Conservation (phyloP, 2,113 vertebrate genomes). For the Neoarius graeffei region DNA sequence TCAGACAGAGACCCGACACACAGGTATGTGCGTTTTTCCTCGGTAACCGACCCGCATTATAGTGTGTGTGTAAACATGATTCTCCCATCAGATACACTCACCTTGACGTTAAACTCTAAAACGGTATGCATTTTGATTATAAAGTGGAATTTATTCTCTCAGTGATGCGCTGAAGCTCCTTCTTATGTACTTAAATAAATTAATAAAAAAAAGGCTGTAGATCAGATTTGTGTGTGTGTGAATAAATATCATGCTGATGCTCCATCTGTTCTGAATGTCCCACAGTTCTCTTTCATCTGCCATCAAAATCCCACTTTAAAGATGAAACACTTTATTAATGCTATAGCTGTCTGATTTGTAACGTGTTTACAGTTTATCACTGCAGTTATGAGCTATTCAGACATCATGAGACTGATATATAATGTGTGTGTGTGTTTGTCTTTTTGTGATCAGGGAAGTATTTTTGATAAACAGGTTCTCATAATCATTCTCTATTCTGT, state of each 20-base stretch:
- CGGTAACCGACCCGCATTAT: neutral
- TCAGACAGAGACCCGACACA: neutral
- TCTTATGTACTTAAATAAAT: neutral
- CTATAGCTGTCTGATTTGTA: too few species aligned
- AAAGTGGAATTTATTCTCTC: neutral
- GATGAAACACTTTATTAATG: neutral
- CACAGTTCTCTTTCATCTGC: neutral
- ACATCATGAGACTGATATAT: too few species aligned
- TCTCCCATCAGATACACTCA: neutral
- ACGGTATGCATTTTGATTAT: neutral
- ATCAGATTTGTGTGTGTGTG: neutral
- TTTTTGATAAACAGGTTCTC: too few species aligned
- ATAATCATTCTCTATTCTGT: too few species aligned
- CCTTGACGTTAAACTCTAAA: neutral
- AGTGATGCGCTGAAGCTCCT: neutral
- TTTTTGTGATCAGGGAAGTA: too few species aligned
- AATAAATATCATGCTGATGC: slow-evolving; percentile 12
- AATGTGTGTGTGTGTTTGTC: too few species aligned
- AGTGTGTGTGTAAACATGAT: neutral
- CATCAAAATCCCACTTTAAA: neutral
- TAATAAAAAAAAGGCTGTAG: neutral
- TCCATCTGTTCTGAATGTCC: slow-evolving; percentile 21
- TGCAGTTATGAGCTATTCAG: neutral
- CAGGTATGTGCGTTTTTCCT: neutral
- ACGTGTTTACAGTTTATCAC: too few species aligned